These are phyloP conservation scores for Esox niger DNA, from an alignment of 2,113 vertebrate species.

Conservation along the genomic window DNA sequence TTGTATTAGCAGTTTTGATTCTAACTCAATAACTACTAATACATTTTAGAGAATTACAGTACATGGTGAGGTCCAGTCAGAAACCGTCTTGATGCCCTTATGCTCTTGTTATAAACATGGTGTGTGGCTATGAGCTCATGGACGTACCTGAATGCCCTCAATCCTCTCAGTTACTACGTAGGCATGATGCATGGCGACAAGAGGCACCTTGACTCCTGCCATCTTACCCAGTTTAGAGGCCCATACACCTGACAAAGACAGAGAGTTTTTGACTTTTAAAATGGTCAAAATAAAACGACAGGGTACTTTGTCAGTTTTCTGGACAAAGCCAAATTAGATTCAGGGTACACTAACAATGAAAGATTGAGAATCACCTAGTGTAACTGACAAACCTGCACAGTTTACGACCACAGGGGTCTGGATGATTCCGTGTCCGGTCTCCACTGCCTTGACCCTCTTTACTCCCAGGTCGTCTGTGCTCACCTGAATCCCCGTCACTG, in stretches of 20 bases:
- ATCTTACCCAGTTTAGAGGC: slow-evolving; percentile 82
- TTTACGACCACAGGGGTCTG: slow-evolving; percentile 90
- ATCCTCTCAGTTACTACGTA: slow-evolving; percentile 96
- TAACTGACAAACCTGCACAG: slow-evolving; percentile 80
- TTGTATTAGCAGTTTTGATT: no score
- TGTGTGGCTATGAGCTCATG: no score
- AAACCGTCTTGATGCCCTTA: no score
- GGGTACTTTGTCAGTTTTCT: no score
- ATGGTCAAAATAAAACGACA: no score
- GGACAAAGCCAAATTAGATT: no score
- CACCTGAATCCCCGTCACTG: slow-evolving; percentile 85
- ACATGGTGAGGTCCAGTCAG: no score
- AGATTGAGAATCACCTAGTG: no score
- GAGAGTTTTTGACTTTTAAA: background rate
- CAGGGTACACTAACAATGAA: no score
- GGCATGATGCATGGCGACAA: slow-evolving; percentile 92
- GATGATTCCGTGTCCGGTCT: slow-evolving; percentile 82
- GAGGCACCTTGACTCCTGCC: slow-evolving; percentile 89
- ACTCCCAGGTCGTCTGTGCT: slow-evolving; percentile 80
- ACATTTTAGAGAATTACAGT: no score
- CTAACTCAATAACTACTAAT: no score
- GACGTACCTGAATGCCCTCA: slow-evolving; percentile 89
- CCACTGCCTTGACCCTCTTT: slow-evolving; percentile 80
- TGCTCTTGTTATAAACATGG: no score
- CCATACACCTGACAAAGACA: slow-evolving; percentile 83